Evolutionary conservation across 2,797 vertebrate genomes (phyloP), one percentile per base, ranked within the genome.

Genomic region (Semaprochilodus insignis): DNA sequence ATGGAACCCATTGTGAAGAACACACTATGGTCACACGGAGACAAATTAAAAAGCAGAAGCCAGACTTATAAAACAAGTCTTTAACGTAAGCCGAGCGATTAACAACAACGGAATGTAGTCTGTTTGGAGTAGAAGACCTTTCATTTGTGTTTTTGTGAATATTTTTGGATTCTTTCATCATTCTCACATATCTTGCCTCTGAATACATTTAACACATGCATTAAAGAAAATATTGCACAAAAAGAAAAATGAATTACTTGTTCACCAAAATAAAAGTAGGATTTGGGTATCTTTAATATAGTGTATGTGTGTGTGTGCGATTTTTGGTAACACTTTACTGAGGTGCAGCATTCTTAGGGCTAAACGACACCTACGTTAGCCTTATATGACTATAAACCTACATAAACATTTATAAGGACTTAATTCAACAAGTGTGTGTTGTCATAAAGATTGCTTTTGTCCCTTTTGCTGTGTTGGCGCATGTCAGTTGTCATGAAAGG

Each of bases 31-130:
- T 85, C 87, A 86, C 81, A 74, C 54, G 21, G 75, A 88, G 52
- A 76, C 71, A 70, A 62, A 34, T 23, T 94, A 92, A 94, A 94
- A 92, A 81, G 84, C 93, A 91, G 90, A 92, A 90, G 77, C 82
- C 92, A 95, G 97, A 99, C 97, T 98, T 99, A 95, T 98, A 99
- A 97, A 98, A 99, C 97, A 99, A 98, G 97, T 99, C 97, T 91
- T 96, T 96, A 96, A 96, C 95, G 95, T 94, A 95, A 96, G 95
- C 59, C 87, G 93, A 93, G 91, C 95, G 88, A 90, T 90, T 91
- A 91, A 93, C 92, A 95, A 95, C 93, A 95, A 97, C 90, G 95
- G 96, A 98, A 98, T 96, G 96, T 95, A 93, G 91, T 91, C 94
- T 94, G 91, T 93, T 91, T 91, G 91, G 91, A 90, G 92, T 86